phyloP scores from a whole-genome alignment of 2,797 vertebrate genomes.

The Zenarchopterus dispar region DNA sequence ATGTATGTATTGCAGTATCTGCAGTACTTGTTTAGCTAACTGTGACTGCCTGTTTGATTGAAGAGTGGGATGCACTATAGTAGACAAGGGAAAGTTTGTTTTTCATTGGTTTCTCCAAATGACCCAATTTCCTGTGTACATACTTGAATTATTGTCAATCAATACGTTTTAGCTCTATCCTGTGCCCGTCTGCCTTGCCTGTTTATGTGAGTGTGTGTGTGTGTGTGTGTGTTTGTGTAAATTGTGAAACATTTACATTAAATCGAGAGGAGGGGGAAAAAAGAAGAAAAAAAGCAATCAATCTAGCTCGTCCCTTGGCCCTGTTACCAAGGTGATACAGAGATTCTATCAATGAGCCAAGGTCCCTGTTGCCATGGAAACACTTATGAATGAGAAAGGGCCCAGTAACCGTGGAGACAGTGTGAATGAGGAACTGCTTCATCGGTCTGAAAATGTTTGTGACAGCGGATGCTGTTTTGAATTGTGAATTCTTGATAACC shows the following conservation, averaged over 20 bases:
- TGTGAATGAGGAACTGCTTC: constrained; percentile 88
- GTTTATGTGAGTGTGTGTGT: constrained; percentile 11
- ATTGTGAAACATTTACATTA: constrained; percentile 48
- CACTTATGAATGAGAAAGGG: constrained; percentile 90
- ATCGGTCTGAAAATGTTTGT: constrained; percentile 81
- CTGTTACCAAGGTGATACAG: constrained; percentile 80
- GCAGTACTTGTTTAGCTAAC: no score
- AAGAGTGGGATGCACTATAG: not conserved
- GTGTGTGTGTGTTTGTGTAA: constrained; percentile 21
- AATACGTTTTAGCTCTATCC: constrained; percentile 40
- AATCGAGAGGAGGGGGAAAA: constrained; percentile 16
- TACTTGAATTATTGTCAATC: constrained; percentile 40
- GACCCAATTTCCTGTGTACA: constrained; percentile 65
- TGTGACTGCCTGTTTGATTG: not conserved
- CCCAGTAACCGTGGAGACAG: constrained; percentile 88
- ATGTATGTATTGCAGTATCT: no score
- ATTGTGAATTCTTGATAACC: constrained; percentile 22
- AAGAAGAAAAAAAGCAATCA: constrained; percentile 61
- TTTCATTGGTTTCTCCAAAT: constrained; percentile 46
- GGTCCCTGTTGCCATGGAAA: constrained; percentile 87
- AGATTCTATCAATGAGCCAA: constrained; percentile 91
- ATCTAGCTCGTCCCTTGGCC: constrained; percentile 77
- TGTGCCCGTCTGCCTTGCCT: constrained; percentile 16
- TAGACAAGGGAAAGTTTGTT: constrained; percentile 15
- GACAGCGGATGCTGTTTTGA: constrained; percentile 60